Evolutionary conservation across 2,797 vertebrate genomes (phyloP).

Genomic region (Sparus aurata): DNA sequence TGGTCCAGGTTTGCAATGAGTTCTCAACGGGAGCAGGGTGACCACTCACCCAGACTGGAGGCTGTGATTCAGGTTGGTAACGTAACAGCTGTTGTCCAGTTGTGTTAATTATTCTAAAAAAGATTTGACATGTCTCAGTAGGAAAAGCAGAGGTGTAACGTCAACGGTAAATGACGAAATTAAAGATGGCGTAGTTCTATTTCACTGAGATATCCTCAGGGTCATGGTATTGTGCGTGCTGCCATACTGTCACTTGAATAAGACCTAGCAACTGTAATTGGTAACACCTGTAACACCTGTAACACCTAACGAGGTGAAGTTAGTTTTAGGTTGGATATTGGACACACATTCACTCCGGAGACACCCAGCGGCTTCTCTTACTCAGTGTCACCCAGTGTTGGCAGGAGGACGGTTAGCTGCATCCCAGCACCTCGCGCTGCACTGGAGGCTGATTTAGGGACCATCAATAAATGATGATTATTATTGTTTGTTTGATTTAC

Average conservation of each 20-base stretch:
- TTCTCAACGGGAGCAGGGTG: slow-evolving; percentile 59
- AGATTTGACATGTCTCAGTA: neutral
- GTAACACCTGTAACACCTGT: too few species aligned
- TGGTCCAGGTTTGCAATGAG: slow-evolving; percentile 68
- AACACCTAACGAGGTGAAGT: too few species aligned
- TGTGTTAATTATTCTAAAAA: neutral
- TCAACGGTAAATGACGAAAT: neutral
- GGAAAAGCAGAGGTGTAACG: neutral
- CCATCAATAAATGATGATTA: too few species aligned
- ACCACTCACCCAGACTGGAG: slow-evolving; percentile 77
- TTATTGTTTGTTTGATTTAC: too few species aligned
- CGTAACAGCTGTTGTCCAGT: neutral
- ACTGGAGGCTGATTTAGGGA: too few species aligned
- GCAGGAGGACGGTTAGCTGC: too few species aligned
- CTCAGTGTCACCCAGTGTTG: too few species aligned
- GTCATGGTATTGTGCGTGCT: neutral
- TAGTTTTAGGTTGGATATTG: too few species aligned
- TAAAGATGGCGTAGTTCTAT: neutral
- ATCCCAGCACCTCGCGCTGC: too few species aligned
- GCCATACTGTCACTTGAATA: neutral
- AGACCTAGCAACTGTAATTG: too few species aligned
- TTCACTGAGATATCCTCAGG: neutral
- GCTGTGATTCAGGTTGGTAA: slow-evolving; percentile 86
- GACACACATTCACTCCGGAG: too few species aligned
- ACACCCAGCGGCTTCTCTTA: too few species aligned